Evolutionary conservation across 1,140 invertebrate species (phyloP).

Genomic region (Dufourea novaeangliae): DNA sequence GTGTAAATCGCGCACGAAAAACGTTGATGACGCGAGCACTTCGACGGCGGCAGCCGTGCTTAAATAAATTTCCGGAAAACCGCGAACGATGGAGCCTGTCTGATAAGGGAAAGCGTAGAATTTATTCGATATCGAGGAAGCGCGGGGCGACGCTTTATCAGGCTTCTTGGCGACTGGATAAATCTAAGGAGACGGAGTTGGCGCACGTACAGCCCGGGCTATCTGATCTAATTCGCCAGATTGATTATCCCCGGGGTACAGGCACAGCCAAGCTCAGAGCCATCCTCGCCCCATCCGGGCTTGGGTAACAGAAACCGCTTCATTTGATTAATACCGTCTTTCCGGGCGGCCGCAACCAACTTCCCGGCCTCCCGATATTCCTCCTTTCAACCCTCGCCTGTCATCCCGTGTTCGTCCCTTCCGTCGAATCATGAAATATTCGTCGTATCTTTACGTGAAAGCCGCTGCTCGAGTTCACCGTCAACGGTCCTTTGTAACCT

Average conservation of each 20-base stretch:
- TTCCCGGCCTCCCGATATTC: conserved; percentile 24
- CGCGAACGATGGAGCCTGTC: conserved; percentile 12
- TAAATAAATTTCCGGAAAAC: conserved; percentile 28
- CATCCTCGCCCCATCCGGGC: conserved; percentile 40
- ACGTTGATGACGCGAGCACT: neutral
- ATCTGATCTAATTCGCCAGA: conserved; percentile 58
- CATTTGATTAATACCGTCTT: conserved; percentile 57
- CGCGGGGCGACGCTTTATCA: conserved; percentile 31
- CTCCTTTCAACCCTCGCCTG: conserved; percentile 20
- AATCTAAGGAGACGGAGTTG: conserved; percentile 53
- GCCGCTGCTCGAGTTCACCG: neutral
- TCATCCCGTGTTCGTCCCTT: conserved; percentile 17
- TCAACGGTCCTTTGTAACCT: neutral
- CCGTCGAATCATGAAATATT: conserved; percentile 43
- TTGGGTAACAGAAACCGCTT: conserved; percentile 58
- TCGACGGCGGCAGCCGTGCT: neutral
- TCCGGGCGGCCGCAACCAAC: conserved; percentile 29
- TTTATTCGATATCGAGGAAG: conserved; percentile 43
- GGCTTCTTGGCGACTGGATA: conserved; percentile 43
- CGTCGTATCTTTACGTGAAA: neutral
- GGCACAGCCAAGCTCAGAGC: conserved; percentile 35
- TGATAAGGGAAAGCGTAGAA: conserved; percentile 30
- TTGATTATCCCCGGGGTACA: conserved; percentile 47
- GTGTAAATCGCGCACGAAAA: neutral
- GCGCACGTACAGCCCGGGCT: conserved; percentile 45